Conservation (phyloP, 1,140 invertebrate genomes). For the Cherax quadricarinatus region DNA sequence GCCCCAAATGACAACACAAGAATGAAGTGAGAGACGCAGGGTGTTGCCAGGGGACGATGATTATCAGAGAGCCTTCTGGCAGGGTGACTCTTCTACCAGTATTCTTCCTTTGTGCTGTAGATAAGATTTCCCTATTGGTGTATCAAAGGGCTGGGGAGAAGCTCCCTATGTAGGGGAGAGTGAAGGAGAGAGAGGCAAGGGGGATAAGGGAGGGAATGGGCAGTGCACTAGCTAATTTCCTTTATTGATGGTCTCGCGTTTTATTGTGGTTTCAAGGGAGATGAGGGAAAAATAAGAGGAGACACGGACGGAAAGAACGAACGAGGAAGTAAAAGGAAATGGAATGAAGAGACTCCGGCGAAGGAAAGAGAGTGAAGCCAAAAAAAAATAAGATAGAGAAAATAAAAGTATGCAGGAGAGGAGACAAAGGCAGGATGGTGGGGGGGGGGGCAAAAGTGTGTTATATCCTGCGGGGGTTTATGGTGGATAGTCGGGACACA, state of each 20-base stretch:
- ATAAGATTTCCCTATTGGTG: neutral
- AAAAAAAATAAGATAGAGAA: neutral
- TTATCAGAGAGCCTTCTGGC: constrained; percentile 21
- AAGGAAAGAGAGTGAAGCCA: neutral
- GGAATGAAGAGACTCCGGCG: neutral
- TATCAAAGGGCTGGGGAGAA: neutral
- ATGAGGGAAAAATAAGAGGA: neutral
- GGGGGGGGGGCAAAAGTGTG: constrained; percentile 21
- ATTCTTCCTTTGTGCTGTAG: neutral
- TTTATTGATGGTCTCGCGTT: neutral
- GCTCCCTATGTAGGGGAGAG: neutral
- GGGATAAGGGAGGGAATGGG: neutral
- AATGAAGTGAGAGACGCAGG: constrained; percentile 60
- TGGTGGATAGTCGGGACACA: neutral
- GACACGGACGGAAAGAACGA: neutral
- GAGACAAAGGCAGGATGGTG: neutral
- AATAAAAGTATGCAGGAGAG: neutral
- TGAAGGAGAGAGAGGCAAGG: neutral
- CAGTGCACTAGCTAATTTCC: neutral
- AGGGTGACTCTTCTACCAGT: neutral
- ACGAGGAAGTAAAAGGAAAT: neutral
- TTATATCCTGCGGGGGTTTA: constrained; percentile 8
- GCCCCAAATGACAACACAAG: constrained; percentile 69
- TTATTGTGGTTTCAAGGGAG: neutral
- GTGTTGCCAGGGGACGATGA: constrained; percentile 19